Percentiles rank a stretch among this genome's conserved stretches.
These are phyloP conservation scores for Drosophila guanche DNA, from an alignment of 1,140 invertebrate genomes.

Conservation along the genomic window DNA sequence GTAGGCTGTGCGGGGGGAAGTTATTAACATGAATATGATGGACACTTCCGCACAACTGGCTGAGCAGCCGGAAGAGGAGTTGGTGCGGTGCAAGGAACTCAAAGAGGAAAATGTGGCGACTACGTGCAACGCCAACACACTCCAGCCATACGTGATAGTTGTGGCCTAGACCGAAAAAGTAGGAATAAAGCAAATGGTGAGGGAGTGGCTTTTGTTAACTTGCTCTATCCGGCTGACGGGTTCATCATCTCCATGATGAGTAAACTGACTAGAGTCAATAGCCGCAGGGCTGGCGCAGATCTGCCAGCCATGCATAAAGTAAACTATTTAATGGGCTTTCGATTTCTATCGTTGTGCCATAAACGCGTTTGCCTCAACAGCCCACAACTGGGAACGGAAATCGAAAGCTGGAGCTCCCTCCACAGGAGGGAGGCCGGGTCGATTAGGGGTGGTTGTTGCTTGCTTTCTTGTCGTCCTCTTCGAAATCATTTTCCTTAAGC, in stretches of 20 bases:
- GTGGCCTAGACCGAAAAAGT: constrained; percentile 27
- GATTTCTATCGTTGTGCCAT: constrained; percentile 63
- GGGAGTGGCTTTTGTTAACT: constrained; percentile 35
- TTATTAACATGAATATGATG: constrained; percentile 80
- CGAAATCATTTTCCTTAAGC: constrained; percentile 68
- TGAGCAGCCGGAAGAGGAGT: constrained; percentile 34
- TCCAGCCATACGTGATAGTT: constrained; percentile 24
- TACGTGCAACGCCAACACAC: constrained; percentile 52
- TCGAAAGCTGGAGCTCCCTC: constrained; percentile 68
- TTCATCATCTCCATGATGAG: constrained; percentile 61
- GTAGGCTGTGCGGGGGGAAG: constrained; percentile 24
- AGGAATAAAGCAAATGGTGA: not conserved
- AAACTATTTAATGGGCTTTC: constrained; percentile 80
- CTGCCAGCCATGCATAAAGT: constrained; percentile 78
- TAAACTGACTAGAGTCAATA: constrained; percentile 69
- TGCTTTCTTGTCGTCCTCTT: constrained; percentile 29
- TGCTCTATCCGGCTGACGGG: constrained; percentile 67
- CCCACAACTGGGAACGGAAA: constrained; percentile 53
- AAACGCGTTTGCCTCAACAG: constrained; percentile 51
- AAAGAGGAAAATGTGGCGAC: constrained; percentile 60
- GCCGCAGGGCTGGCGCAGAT: constrained; percentile 68
- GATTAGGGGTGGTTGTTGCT: constrained; percentile 30
- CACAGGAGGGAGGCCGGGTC: constrained; percentile 33
- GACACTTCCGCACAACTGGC: constrained; percentile 75
- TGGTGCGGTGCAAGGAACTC: constrained; percentile 41